Evolutionary conservation across 2,888 invertebrate genomes (phyloP), one percentile per base, ranked within the genome.

Genomic region (Ommatoiulus sabulosus): DNA sequence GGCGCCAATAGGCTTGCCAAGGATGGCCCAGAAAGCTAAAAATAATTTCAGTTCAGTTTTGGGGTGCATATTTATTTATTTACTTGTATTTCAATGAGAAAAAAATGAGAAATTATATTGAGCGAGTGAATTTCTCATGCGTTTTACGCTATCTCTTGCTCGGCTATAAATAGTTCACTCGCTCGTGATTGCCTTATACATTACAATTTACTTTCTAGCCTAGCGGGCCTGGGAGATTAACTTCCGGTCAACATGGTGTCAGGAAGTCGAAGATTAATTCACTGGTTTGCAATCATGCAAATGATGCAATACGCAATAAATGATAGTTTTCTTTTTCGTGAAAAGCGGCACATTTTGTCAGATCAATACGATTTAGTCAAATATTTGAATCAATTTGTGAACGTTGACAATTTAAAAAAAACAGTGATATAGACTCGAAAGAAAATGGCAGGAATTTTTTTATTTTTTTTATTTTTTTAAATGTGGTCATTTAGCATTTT

Each of bases 1-100:
- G 63, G 63, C 63, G 63, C 63, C 63, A 20, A n/a, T 63, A 6
- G 63, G 63, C 63, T 63, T 63, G 63, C 20, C 63, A 7, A 63
- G 20, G 20, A 63, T 63, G 63, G 63, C 63, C 63, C 63, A 63
- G 63, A 63, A 63, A 63, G 20, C 63, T 63, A 20, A 63, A 63
- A 63, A n/a, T 20, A 20, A 63, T 57, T 57, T 63, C 17, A 63
- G 20, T 63, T 63, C 5, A 8, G 20, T 63, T 63, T n/a, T 63
- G 6, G 63, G 63, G 63, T 63, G 63, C 63, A 63, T 63, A 63
- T 63, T 63, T 63, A 63, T 63, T 63, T 63, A 1, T 20, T 20
- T 48, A 48, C 48, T 20, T n/a, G 63, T 63, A 63, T 63, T 63
- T 63, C 20, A 20, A 63, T 63, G 10, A 63, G 20, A 63, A 63